Evolutionary conservation across 2,113 vertebrate genomes (phyloP).

Genomic region (Phalacrocorax brasilianus): DNA sequence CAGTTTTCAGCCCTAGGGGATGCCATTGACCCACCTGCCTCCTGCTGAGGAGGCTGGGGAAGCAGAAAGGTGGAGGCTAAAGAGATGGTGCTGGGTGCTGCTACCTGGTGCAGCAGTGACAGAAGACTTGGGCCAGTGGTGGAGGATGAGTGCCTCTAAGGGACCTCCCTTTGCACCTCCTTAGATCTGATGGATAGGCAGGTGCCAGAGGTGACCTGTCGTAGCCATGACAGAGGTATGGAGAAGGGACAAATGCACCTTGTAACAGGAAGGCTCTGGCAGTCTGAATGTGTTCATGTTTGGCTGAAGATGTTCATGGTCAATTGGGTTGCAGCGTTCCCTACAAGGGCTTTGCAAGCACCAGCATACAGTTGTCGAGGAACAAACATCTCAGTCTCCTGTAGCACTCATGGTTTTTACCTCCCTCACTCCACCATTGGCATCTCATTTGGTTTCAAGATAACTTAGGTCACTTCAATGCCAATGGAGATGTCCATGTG

Average conservation of each 20-base stretch:
- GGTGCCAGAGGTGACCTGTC: not conserved
- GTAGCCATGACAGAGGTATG: not conserved
- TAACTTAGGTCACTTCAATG: not conserved
- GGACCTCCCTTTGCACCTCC: not conserved
- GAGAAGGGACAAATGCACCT: not conserved
- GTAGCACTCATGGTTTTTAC: not conserved
- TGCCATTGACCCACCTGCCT: not conserved
- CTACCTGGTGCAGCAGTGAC: not conserved
- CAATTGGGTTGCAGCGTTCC: not conserved
- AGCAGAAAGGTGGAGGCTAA: not conserved
- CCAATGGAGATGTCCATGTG: not conserved
- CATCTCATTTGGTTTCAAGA: not conserved
- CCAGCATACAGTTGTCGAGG: not conserved
- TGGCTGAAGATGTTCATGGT: not conserved
- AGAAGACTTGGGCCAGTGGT: not conserved
- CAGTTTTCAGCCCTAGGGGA: rapidly evolving
- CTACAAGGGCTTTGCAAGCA: not conserved
- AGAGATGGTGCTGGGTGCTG: not conserved
- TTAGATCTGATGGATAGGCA: not conserved
- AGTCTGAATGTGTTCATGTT: rapidly evolving
- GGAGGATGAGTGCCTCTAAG: not conserved
- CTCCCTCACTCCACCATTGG: not conserved
- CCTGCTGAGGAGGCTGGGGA: not conserved
- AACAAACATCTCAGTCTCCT: not conserved
- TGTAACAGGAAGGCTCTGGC: not conserved